These are phyloP conservation scores for Habrosyne pyritoides DNA, from an alignment of 2,888 invertebrate genomes.

Conservation along the genomic window DNA sequence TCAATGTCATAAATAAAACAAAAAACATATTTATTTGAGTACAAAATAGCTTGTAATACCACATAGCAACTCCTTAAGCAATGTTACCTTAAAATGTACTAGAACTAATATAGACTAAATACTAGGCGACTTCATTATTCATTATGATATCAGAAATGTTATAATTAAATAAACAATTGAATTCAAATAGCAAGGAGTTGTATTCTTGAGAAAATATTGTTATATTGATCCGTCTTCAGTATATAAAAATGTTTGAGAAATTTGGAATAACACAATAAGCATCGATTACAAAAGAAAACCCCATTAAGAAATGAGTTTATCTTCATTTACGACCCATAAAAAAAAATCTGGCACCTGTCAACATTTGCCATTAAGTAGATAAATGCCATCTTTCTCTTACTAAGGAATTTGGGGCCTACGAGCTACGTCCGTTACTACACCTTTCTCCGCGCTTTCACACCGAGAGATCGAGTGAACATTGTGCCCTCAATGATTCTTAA, in stretches of 20 bases:
- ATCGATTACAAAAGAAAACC: not conserved
- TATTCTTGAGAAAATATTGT: no score
- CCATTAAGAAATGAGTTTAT: not conserved
- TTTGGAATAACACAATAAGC: not conserved
- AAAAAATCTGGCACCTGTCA: slow-evolving; percentile 21
- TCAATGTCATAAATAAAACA: no score
- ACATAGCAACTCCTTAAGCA: no score
- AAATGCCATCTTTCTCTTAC: slow-evolving; percentile 65
- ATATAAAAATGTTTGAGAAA: not conserved
- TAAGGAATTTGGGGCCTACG: slow-evolving; percentile 66
- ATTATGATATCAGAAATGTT: no score
- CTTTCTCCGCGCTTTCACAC: slow-evolving; percentile 77
- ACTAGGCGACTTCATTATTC: no score
- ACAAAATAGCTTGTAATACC: no score
- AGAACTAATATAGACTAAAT: no score
- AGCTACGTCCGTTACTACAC: slow-evolving; percentile 45
- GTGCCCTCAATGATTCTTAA: slow-evolving; percentile 53
- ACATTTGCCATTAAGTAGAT: slow-evolving; percentile 33
- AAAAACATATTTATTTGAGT: no score
- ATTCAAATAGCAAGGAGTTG: no score
- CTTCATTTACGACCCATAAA: slow-evolving; percentile 1
- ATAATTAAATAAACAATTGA: no score
- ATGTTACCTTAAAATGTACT: no score
- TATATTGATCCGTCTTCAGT: no score
- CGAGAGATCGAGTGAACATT: slow-evolving; percentile 59